Base-by-base conservation (phyloP, 2,888 invertebrate species). In the Sarcophaga rosellei region DNA sequence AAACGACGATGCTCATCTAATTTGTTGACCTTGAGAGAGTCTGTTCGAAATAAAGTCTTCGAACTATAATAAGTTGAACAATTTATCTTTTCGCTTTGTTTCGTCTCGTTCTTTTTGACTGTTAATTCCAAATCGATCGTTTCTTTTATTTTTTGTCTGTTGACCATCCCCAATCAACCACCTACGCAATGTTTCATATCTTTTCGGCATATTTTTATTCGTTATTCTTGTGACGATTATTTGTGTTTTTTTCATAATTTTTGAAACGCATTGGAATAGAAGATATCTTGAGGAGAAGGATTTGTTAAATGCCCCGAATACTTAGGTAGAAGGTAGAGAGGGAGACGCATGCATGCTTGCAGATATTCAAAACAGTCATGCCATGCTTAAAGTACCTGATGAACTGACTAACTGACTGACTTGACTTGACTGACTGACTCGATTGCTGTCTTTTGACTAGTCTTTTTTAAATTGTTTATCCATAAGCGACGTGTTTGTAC, bases 381-480 rank as follows among this genome's bases (percentile, higher is more conserved):
- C 53, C 53, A 17, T 12, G 12, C 53, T 15, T 47, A 47, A 47
- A 6, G 35, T 47, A 47, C 1, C 47, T 47, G 47, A 47, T 47
- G 47, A 15, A 47, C 77, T 72, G 77, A 66, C 61, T 61, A 70
- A 62, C n/a, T 35, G 35, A 44, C 17, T 23, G 72, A 57, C 57
- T 10, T 35, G 70, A n/a, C n/a, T n/a, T n/a, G n/a, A n/a, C n/a
- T n/a, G n/a, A 53, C n/a, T 69, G 68, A 20, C 11, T 10, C 17
- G 47, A 21, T 11, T 65, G 44, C 35, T 35, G 35, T 35, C 35
- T 35, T 8, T 35, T 35, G 35, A 35, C 10, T 45, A 47, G 75
- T 84, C 84, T 76, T 79, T 84, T 84, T 84, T 84, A 80, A 84
- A 80, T 84, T 84, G 80, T 79, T 84, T 79, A 76, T 70, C 74